phyloP scores from a whole-genome alignment of 2,888 invertebrate genomes.

The Hybos culiciformis region DNA sequence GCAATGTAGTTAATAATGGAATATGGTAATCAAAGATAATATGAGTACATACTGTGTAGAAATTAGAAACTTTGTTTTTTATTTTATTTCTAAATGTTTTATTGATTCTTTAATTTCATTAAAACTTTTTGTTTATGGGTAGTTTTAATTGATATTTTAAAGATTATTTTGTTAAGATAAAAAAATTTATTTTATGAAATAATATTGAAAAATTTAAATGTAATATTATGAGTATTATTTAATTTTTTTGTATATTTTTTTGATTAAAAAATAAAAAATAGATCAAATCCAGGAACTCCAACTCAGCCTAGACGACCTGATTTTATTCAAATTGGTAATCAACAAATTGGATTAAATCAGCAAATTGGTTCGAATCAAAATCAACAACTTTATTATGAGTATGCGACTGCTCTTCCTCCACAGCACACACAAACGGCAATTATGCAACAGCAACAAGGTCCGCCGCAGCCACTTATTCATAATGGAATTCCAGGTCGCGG shows the following conservation, averaged over 20 bases:
- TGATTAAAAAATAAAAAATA: constrained; percentile 29
- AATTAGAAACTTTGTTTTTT: too few species aligned
- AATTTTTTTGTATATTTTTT: neutral
- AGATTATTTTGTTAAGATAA: too few species aligned
- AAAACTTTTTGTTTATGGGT: too few species aligned
- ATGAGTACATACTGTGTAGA: too few species aligned
- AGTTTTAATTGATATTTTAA: too few species aligned
- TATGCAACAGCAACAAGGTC: constrained; percentile 32
- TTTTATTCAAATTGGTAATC: constrained; percentile 59
- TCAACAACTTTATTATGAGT: constrained; percentile 33
- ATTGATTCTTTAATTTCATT: too few species aligned
- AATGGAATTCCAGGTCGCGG: constrained; percentile 24
- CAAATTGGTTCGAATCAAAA: constrained; percentile 29
- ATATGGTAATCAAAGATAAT: too few species aligned
- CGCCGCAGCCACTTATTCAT: constrained; percentile 21
- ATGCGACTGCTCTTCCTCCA: constrained; percentile 30
- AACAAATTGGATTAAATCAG: constrained; percentile 24
- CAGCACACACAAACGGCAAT: constrained; percentile 34
- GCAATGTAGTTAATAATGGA: too few species aligned
- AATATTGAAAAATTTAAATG: too few species aligned
- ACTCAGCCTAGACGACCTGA: constrained; percentile 79
- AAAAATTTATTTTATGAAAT: neutral
- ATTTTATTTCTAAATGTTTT: too few species aligned
- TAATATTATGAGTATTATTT: neutral
- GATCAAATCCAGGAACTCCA: constrained; percentile 86